phyloP scores from a whole-genome alignment of 2,797 vertebrate species.

The Myiotriccus ornatus region DNA sequence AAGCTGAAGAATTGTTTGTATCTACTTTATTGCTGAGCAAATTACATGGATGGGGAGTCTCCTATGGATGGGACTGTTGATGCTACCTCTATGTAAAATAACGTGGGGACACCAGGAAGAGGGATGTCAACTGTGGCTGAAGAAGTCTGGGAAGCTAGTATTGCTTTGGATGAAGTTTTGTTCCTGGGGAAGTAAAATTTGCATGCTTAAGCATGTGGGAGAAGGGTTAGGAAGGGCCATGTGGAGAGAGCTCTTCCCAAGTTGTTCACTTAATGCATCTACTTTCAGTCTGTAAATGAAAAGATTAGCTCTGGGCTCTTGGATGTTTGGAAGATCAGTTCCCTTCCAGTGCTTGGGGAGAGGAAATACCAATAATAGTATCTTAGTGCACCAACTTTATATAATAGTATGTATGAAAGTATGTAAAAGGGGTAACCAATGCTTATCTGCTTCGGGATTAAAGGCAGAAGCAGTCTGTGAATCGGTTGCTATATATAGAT shows the following conservation, averaged over 20 bases:
- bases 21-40: background rate
- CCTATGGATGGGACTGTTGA: background rate
- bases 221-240: background rate
- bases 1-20: background rate
- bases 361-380: background rate
- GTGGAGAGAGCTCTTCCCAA: background rate
- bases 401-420: background rate
- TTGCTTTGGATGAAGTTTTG: background rate
- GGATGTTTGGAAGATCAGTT: background rate
- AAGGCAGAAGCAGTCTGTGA: background rate
- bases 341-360: background rate
- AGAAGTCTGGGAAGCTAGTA: background rate
- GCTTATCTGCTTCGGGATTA: background rate
- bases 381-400: background rate
- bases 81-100: background rate
- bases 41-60: background rate
- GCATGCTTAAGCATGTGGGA: background rate
- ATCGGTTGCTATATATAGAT: background rate
- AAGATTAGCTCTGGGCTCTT: background rate
- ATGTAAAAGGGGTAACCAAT: background rate
- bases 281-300: background rate
- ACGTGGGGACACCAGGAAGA: background rate
- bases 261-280: background rate
- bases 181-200: background rate
- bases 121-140: background rate